A percentile compares a stretch with the other conserved stretches of the same genome.
Conservation (phyloP, 2,797 vertebrate genomes). For the Streptopelia turtur region DNA sequence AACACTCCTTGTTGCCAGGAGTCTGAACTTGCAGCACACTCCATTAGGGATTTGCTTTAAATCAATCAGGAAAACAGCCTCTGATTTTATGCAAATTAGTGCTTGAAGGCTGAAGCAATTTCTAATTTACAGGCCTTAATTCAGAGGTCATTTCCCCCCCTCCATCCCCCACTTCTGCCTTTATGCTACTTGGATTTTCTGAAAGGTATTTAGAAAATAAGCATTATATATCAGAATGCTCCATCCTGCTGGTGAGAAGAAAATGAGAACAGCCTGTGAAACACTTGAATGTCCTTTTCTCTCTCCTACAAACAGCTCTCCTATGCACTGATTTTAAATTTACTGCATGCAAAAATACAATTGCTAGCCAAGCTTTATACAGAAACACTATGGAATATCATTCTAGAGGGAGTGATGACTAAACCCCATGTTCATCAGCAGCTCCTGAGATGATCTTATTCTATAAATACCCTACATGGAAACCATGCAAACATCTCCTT, state of each 20-base stretch:
- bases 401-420: slow-evolving; percentile 43
- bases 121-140: not conserved
- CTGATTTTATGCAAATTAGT: slow-evolving; percentile 3
- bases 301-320: not conserved
- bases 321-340: slow-evolving; percentile 17
- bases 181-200: not conserved
- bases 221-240: not conserved
- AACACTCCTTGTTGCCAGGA: rapidly evolving
- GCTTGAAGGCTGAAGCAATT: not conserved
- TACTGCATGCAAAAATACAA: slow-evolving; percentile 33
- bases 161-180: not conserved
- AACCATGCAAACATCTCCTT: slow-evolving; percentile 10
- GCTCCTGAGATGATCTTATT: slow-evolving; percentile 37
- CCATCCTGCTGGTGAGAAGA: not conserved
- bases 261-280: slow-evolving; percentile 14
- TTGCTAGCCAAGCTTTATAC: slow-evolving; percentile 11
- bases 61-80: slow-evolving; percentile 19
- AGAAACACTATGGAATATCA: not conserved
- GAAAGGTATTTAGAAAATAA: not conserved
- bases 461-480: slow-evolving; percentile 64
- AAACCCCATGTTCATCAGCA: slow-evolving; percentile 49
- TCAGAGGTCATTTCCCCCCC: not conserved
- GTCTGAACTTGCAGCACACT: not conserved
- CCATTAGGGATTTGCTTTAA: not conserved
- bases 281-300: not conserved